These are phyloP conservation scores for Diuraphis noxia DNA, from an alignment of 1,140 invertebrate species.

Conservation along the genomic window DNA sequence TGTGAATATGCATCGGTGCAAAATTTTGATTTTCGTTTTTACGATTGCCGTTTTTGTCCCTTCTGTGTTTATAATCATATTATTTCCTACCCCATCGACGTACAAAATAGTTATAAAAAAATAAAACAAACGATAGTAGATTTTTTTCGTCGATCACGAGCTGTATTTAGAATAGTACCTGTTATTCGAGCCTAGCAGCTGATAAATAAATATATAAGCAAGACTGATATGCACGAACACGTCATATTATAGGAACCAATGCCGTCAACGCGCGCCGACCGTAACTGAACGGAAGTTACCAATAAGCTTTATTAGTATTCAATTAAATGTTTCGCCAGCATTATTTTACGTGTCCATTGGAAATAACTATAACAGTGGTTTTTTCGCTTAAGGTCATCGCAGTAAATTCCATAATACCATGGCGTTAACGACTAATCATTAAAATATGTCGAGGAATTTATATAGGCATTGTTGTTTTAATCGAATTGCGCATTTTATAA, in stretches of 20 bases:
- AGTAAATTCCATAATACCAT: background rate
- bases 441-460: constrained; percentile 22
- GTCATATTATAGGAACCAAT: background rate
- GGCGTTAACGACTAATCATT: background rate
- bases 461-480: background rate
- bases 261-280: background rate
- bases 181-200: background rate
- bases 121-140: background rate
- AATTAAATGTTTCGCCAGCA: constrained; percentile 11
- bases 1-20: background rate
- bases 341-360: background rate
- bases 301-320: constrained; percentile 46
- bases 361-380: background rate
- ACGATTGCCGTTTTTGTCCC: background rate
- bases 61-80: background rate
- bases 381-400: background rate
- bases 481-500: background rate
- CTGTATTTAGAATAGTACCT: background rate
- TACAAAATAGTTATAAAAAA: background rate
- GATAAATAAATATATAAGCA: background rate
- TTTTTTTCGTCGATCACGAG: background rate
- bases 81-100: background rate
- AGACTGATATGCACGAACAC: background rate
- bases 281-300: constrained; percentile 9
- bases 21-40: background rate